These are phyloP conservation scores for Neolamprologus devosi DNA, from an alignment of 2,113 vertebrate genomes.

Conservation along the genomic window DNA sequence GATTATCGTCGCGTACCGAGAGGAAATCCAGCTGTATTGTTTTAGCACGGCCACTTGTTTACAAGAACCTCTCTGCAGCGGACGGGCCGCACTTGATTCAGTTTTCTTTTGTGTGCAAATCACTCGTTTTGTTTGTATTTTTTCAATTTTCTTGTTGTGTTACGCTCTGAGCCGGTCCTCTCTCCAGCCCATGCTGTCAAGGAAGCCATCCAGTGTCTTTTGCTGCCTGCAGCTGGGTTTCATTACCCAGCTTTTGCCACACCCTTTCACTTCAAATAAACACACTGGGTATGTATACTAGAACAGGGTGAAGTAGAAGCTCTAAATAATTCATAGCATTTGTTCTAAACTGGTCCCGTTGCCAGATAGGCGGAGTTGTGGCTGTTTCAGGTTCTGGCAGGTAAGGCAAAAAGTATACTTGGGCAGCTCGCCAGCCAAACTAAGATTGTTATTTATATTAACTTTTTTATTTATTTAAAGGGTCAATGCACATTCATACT, in stretches of 20 bases:
- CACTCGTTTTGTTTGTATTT: constrained; percentile 60
- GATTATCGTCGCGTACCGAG: constrained; percentile 50
- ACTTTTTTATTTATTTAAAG: neutral
- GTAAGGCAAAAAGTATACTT: neutral
- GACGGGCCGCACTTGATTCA: constrained; percentile 28
- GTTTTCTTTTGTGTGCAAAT: constrained; percentile 61
- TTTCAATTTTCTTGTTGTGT: constrained; percentile 51
- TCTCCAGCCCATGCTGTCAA: constrained; percentile 19
- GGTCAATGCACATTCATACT: neutral
- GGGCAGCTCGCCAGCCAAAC: neutral
- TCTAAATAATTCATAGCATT: constrained; percentile 32
- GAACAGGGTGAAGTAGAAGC: constrained; percentile 18
- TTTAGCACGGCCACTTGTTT: constrained; percentile 67
- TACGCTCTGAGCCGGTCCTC: neutral
- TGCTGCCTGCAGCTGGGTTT: constrained; percentile 53
- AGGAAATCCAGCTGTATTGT: constrained; percentile 70
- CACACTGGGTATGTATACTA: constrained; percentile 17
- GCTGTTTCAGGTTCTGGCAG: neutral
- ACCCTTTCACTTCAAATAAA: constrained; percentile 54
- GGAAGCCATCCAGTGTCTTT: constrained; percentile 27
- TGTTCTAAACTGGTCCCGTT: neutral
- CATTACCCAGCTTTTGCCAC: constrained; percentile 41
- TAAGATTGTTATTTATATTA: neutral
- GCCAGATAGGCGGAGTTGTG: neutral
- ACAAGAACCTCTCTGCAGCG: constrained; percentile 44